A percentile compares a stretch with the other conserved stretches of the same genome.
Conservation (phyloP, 2,797 vertebrate species). For the Diceros bicornis region DNA sequence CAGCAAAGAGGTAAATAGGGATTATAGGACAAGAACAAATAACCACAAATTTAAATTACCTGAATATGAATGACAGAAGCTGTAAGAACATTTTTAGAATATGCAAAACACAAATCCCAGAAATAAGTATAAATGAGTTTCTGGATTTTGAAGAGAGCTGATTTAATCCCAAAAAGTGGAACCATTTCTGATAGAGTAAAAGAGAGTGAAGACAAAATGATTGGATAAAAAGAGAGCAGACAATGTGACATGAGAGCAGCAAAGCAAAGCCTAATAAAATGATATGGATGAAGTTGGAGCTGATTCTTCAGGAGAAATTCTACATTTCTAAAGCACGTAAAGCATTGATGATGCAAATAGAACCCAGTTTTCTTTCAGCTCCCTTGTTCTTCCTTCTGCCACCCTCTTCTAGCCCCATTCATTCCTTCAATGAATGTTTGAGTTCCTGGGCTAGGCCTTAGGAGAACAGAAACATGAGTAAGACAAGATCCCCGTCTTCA, state of each 20-base stretch:
- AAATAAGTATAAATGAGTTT: conserved; percentile 43
- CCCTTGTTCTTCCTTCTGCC: background rate
- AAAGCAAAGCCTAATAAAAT: background rate
- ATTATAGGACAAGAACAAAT: background rate
- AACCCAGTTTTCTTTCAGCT: background rate
- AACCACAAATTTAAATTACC: background rate
- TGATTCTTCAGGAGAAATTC: background rate
- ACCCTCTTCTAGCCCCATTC: background rate
- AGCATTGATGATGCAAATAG: background rate
- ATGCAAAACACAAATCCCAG: background rate
- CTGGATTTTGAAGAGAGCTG: background rate
- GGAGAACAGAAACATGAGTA: background rate
- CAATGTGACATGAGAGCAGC: background rate
- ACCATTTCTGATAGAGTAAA: background rate
- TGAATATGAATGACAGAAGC: background rate
- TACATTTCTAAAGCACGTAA: background rate
- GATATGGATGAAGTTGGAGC: background rate
- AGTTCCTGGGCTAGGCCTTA: background rate
- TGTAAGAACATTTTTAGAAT: conserved; percentile 12
- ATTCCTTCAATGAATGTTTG: background rate
- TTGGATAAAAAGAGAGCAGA: background rate
- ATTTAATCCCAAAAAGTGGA: background rate
- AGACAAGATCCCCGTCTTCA: background rate
- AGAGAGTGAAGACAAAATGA: background rate
- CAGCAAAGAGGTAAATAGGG: background rate